These are phyloP conservation scores for Willowsia nigromaculata DNA, from an alignment of 2,888 invertebrate genomes.

Conservation along the genomic window DNA sequence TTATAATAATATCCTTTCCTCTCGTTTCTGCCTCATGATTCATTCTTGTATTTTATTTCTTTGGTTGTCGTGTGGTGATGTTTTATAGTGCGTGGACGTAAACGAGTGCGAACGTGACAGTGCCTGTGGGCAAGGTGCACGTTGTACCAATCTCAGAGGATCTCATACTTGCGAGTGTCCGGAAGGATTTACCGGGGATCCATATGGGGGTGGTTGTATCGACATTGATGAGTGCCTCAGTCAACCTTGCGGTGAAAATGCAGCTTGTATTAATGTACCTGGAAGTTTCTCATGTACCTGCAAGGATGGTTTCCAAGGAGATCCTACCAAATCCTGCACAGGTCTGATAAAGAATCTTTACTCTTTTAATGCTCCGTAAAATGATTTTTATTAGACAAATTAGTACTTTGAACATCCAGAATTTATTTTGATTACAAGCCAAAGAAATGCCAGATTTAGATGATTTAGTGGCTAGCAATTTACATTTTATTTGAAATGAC, in stretches of 20 bases:
- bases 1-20: neutral
- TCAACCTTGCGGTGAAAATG: constrained; percentile 89
- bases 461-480: too few relatives aligned
- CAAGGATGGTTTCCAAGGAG: constrained; percentile 90
- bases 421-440: too few relatives aligned
- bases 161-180: constrained; percentile 92
- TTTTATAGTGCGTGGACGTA: constrained; percentile 87
- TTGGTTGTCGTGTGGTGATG: neutral
- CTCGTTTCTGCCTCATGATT: neutral
- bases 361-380: too few relatives aligned
- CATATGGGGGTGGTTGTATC: constrained; percentile 86
- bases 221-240: constrained; percentile 88
- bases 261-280: constrained; percentile 88
- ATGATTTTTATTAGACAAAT: too few relatives aligned
- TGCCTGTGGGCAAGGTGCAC: constrained; percentile 89
- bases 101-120: constrained; percentile 89
- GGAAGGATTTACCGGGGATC: constrained; percentile 86
- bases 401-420: too few relatives aligned
- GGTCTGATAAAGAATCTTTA: constrained; percentile 36
- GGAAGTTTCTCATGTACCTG: constrained; percentile 91
- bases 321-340: constrained; percentile 83
- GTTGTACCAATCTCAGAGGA: constrained; percentile 90
- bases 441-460: too few relatives aligned
- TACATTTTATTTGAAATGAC: too few relatives aligned
- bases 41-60: neutral